phyloP scores from a whole-genome alignment of 1,140 invertebrate species.

The Nylanderia fulva region DNA sequence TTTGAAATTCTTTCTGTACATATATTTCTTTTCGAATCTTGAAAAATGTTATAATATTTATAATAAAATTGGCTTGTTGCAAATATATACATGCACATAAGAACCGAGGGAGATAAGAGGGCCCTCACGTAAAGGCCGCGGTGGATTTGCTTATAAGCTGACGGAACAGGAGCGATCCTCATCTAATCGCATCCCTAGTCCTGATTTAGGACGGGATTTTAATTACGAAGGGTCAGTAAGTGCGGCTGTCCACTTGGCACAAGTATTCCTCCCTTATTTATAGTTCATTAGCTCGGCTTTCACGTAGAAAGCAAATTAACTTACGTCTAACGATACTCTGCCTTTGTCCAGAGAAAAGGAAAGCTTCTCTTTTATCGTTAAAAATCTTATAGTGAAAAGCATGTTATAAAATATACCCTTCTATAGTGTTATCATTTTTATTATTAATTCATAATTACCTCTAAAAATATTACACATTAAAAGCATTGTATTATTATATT shows the following conservation, averaged over 20 bases:
- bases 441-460: too few relatives aligned
- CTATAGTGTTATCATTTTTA: background rate
- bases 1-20: background rate
- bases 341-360: conserved; percentile 31
- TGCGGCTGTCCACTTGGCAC: conserved; percentile 70
- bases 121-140: conserved; percentile 62
- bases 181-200: conserved; percentile 79
- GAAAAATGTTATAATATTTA: background rate
- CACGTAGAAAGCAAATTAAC: conserved; percentile 72
- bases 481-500: too few relatives aligned
- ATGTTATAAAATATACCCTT: background rate
- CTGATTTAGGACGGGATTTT: conserved; percentile 82
- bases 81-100: conserved; percentile 40
- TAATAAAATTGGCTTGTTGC: background rate
- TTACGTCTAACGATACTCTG: conserved; percentile 46
- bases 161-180: conserved; percentile 62
- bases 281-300: conserved; percentile 76
- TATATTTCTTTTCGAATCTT: conserved; percentile 10
- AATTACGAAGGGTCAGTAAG: conserved; percentile 81
- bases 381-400: background rate
- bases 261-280: conserved; percentile 76
- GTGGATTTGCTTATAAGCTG: conserved; percentile 72
- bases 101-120: conserved; percentile 48
- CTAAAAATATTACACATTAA: too few relatives aligned
- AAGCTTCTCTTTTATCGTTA: conserved; percentile 6